Conservation (phyloP, 2,888 invertebrate genomes). For the Alentia gelatinosa region DNA sequence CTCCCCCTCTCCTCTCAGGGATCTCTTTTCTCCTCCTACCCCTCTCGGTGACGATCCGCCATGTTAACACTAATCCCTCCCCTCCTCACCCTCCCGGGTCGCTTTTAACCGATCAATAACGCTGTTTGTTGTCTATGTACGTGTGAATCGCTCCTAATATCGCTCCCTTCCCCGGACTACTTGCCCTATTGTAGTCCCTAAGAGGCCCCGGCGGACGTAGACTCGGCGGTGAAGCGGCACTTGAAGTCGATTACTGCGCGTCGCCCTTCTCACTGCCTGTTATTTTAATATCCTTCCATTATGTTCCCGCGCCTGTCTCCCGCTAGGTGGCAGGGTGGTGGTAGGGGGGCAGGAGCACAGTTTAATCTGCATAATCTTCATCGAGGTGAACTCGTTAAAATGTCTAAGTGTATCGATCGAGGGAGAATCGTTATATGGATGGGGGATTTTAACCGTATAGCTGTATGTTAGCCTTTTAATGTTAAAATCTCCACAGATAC, state of each 20-base stretch:
- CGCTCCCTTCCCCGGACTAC: neutral
- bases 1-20: too few relatives aligned
- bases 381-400: neutral
- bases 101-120: neutral
- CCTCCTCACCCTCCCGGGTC: neutral
- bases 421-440: constrained; percentile 3
- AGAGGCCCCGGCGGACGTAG: too few relatives aligned
- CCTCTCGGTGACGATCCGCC: neutral
- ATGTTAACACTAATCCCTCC: neutral
- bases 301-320: neutral
- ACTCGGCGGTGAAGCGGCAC: too few relatives aligned
- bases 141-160: neutral
- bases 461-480: too few relatives aligned
- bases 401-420: neutral
- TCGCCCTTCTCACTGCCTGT: too few relatives aligned
- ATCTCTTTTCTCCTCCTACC: too few relatives aligned
- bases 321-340: neutral
- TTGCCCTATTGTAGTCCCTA: neutral
- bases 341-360: neutral
- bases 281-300: neutral
- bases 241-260: too few relatives aligned
- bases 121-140: neutral
- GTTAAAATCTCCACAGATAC: too few relatives aligned
- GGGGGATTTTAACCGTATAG: neutral
- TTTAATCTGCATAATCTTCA: neutral